Evolutionary conservation across 2,113 vertebrate genomes (phyloP).

Genomic region (Zosterops hypoxanthus): DNA sequence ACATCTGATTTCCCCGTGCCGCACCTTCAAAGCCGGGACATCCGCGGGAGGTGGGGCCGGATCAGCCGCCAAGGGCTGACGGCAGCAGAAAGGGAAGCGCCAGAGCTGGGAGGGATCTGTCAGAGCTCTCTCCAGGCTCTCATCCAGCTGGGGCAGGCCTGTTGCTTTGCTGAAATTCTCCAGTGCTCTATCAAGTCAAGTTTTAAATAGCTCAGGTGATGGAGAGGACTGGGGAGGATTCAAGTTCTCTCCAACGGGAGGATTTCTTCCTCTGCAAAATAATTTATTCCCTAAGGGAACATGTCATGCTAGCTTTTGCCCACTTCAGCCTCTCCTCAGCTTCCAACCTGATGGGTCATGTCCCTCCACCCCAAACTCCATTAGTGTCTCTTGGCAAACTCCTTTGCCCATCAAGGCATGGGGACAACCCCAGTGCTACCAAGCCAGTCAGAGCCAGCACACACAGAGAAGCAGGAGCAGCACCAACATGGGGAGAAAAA

Average conservation of each 20-base stretch:
- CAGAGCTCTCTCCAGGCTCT: not conserved
- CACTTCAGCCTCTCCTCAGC: not conserved
- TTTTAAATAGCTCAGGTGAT: constrained; percentile 6
- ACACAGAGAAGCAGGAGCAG: not conserved
- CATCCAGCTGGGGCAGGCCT: not conserved
- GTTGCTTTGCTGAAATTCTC: not conserved
- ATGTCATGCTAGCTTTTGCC: not conserved
- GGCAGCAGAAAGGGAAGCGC: not conserved
- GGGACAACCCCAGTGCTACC: not conserved
- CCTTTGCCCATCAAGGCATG: not conserved
- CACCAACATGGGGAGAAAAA: fast-evolving
- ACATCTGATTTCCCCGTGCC: not conserved
- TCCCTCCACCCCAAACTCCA: not conserved
- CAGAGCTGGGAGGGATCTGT: not conserved
- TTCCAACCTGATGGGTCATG: fast-evolving
- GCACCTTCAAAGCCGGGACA: not conserved
- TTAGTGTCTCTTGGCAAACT: not conserved
- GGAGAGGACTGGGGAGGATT: not conserved
- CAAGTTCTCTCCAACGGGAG: not conserved
- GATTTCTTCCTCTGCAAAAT: not conserved
- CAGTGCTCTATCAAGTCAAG: not conserved
- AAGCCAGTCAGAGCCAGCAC: not conserved
- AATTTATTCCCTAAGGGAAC: not conserved
- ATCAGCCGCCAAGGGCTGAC: not conserved
- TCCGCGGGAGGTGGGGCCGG: not conserved